Base-by-base conservation (phyloP, 2,888 invertebrate genomes). In the Atrina japonica region DNA sequence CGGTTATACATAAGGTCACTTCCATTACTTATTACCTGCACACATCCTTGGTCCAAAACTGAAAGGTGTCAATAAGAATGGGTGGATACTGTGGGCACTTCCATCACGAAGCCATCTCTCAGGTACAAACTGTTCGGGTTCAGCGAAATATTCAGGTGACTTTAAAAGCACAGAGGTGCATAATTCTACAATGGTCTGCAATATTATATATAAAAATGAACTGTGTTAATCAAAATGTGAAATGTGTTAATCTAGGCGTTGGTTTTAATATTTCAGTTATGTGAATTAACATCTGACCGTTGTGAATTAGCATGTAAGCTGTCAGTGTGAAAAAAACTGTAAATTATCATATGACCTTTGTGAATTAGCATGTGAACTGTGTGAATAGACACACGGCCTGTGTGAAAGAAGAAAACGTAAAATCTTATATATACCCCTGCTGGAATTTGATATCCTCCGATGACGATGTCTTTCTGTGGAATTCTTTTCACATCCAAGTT, bases 401-500 rank as follows among this genome's bases (percentile, higher is more conserved):
- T n/a, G n/a, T n/a, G n/a, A n/a, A n/a, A n/a, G n/a, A n/a, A n/a
- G n/a, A n/a, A n/a, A n/a, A n/a, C n/a, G n/a, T n/a, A n/a, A n/a
- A n/a, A n/a, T n/a, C n/a, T n/a, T n/a, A n/a, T n/a, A 76, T 83
- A 93, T 92, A 95, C 95, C 70, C 95, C 95, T 91, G 94, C 94
- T 0, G 95, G 95, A 80, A 96, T 93, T 70, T 93, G 93, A 85
- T 94, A 95, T 14, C 95, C 95, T 75, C 94, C 93, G 59, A 95
- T 93, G 0, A 94, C 91, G 21, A 94, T 93, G 80, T 95, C 94
- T 83, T 93, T 93, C 43, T 93, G 93, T 53, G 94, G 92, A 75
- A 94, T 94, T 64, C 95, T 92, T 1, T 94, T 94, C 77, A 95
- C 94, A 18, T 95, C 95, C 61, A 95, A 93, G 0, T 95, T 95